Base-by-base conservation (phyloP, 2,113 vertebrate species). In the Erythrocercus mccallii region DNA sequence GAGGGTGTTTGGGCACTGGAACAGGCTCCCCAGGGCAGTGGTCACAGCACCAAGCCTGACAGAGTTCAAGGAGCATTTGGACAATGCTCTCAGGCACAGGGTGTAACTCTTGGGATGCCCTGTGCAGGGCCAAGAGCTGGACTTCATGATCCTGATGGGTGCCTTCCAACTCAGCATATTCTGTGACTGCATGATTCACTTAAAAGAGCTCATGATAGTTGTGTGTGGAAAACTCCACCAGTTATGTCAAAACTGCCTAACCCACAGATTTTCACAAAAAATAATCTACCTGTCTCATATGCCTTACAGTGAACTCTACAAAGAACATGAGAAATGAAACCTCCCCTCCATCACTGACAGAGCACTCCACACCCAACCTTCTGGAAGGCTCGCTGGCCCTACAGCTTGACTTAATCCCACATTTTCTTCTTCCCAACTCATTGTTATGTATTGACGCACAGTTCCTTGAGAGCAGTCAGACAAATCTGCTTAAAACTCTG, bases 1-100 rank as follows among this genome's bases (percentile, higher is more conserved):
- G 51, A n/a, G 11, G 3, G 1, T 16, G 8, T 0, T 0, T 20
- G 12, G 7, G 5, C 33, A 24, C 12, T 66, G 44, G 58, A n/a
- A 38, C 33, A 53, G 37, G 5, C 3, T 88, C 9, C 20, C 2
- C 30, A 22, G 35, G 14, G 21, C 0, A 80, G 9, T 23, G 50
- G 3, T 25, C 50, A 42, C 30, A 48, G 17, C 35, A 48, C 30
- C 11, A 56, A 56, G 3, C 15, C 22, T 53, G 37, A 1, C 27
- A 33, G 33, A 74, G 3, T 2, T 45, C 16, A 53, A 60, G 69
- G 12, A 60, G 5, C 0, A 0, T 81, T 74, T 38, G 53, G 19
- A n/a, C 24, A 40, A 6, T 4, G 4, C 5, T 45, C 28, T 81
- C 7, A 30, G 28, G 10, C 4, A 51, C 6, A 1, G 1, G 12